Evolutionary conservation across 2,113 vertebrate species (phyloP), one percentile per base, ranked within the genome.

Genomic region (Rhinoptilus africanus): DNA sequence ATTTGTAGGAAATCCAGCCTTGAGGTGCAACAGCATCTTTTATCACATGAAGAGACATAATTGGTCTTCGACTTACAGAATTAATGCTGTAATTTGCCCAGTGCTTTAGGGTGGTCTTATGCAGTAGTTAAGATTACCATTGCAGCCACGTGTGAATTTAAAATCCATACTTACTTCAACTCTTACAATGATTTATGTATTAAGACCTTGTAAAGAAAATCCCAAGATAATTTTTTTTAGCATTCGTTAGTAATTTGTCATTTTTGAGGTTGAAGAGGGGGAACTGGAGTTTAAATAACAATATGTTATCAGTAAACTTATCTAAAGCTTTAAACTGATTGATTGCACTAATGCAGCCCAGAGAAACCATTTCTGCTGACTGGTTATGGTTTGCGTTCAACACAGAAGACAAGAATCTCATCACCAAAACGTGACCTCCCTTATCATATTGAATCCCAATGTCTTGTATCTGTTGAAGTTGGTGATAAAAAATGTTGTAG

Each of bases 41-140:
- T 62, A 6, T 91, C 50, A 45, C 41, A 66, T 64, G 39, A 68
- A 84, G 50, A 89, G 39, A 62, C 6, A 2, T 76, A 66, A 69
- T 26, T 69, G 27, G 12, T 60, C 13, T 73, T 73, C 0, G 0
- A 2, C 1, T 74, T 74, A 24, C 1, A 54, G 37, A 80, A n/a
- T 22, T 22, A 39, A 24, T 75, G 35, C 24, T 64, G 34, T 60
- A 39, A 72, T 85, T 90, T 74, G 32, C 30, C 17, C 11, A 20
- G 26, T 79, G 39, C 54, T 60, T 91, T 84, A 3, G 3, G 32
- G 8, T 39, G 79, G 27, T 60, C 12, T 74, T 92, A 56, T 6
- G 30, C 28, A 63, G 35, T 39, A 56, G 39, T 79, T 69, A 76
- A 34, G 27, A 39, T 77, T 94, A 74, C n/a, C 12, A 10, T 80